Conservation (phyloP, 1,140 invertebrate genomes). For the Popillia japonica region DNA sequence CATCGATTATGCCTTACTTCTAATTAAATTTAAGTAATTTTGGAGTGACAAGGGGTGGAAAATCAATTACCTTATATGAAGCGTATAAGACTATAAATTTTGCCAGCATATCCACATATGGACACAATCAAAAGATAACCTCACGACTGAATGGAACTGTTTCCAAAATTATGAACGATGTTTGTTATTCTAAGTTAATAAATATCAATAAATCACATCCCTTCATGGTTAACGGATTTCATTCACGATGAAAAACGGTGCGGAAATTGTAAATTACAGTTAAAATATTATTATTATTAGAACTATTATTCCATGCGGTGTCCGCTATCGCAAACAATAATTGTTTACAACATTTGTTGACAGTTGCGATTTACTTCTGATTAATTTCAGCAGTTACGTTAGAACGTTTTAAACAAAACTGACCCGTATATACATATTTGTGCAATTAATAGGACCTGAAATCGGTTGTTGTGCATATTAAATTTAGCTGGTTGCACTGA, state of each 20-base stretch:
- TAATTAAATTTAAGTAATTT: no score
- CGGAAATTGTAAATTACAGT: conserved; percentile 16
- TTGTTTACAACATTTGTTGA: conserved; percentile 19
- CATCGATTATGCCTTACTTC: no score
- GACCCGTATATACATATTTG: not conserved
- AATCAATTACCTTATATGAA: no score
- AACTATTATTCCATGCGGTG: conserved; percentile 13
- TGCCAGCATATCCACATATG: no score
- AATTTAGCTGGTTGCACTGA: not conserved
- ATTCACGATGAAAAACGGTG: not conserved
- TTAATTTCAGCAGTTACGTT: conserved; percentile 1
- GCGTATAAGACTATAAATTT: no score
- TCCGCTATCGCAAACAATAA: conserved; percentile 11
- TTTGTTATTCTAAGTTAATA: conserved; percentile 9
- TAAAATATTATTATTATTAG: conserved; percentile 18
- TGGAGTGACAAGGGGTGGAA: no score
- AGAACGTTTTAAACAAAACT: not conserved
- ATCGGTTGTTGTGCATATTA: not conserved
- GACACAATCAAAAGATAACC: no score
- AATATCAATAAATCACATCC: conserved; percentile 1
- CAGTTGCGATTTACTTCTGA: conserved; percentile 25
- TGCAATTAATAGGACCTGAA: not conserved
- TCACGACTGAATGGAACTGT: not conserved
- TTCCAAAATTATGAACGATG: not conserved
- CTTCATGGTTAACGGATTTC: not conserved